Evolutionary conservation across 2,797 vertebrate species (phyloP).

Genomic region (Coregonus ussuriensis): DNA sequence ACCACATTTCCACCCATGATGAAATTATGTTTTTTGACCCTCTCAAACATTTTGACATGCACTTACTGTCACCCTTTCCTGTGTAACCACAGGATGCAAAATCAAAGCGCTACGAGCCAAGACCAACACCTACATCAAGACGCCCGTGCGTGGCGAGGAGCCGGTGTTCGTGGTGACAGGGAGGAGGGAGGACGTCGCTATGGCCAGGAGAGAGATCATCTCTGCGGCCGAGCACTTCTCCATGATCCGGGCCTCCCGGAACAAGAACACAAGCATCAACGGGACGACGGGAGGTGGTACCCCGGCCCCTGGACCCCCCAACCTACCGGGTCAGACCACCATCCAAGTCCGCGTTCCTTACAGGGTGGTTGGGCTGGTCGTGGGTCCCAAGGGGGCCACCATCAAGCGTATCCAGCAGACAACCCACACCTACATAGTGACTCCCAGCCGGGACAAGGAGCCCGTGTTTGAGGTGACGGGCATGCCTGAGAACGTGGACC

Average conservation of each 20-base stretch:
- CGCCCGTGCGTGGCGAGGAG: conserved; percentile 95
- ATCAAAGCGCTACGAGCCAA: conserved; percentile 97
- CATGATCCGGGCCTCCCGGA: conserved; percentile 93
- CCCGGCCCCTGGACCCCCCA: conserved; percentile 85
- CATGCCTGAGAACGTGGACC: conserved; percentile 96
- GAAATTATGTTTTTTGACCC: no score
- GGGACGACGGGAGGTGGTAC: conserved; percentile 65
- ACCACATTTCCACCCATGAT: conserved; percentile 4
- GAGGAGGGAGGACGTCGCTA: conserved; percentile 94
- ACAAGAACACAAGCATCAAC: conserved; percentile 88
- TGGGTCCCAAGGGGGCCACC: conserved; percentile 93
- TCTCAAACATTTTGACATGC: conserved; percentile 3
- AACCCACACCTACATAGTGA: conserved; percentile 97
- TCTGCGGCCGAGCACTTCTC: conserved; percentile 96
- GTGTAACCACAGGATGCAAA: conserved; percentile 85
- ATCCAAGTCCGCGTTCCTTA: conserved; percentile 97
- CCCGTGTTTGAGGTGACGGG: conserved; percentile 95
- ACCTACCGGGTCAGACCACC: conserved; percentile 93
- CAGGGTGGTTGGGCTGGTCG: conserved; percentile 92
- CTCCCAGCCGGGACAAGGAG: conserved; percentile 94
- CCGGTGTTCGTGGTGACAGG: conserved; percentile 97
- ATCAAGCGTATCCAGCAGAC: conserved; percentile 97
- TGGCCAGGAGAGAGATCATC: conserved; percentile 96
- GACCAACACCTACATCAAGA: conserved; percentile 99
- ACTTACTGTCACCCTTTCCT: conserved; percentile 27